Base-by-base conservation (phyloP, 2,888 invertebrate genomes). In the Carcina quercana region DNA sequence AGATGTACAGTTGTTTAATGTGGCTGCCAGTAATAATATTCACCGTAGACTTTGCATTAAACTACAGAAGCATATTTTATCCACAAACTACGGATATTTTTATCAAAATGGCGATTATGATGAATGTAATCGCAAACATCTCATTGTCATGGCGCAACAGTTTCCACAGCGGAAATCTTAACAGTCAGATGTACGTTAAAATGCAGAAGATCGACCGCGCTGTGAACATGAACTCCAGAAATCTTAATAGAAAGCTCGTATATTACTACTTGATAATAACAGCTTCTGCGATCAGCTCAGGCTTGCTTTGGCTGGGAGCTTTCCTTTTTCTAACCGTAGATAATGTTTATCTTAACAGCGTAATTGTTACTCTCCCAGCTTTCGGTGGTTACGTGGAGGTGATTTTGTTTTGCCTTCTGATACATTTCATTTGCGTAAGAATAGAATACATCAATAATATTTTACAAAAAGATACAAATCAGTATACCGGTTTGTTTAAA, bases 121-220 rank as follows among this genome's bases (percentile, higher is more conserved):
- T 53, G 2, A 28, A 29, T 14, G 29, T 11, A 26, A 5, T 19
- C 4, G 7, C 15, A 13, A 35, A 33, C n/a, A n/a, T 28, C 11
- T 6, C 1, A 10, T 27, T 5, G 15, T 32, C 2, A 3, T 32
- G 25, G 20, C 27, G 27, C 38, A 5, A 10, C 39, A 12, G 37
- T 45, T 0, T 65, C 47, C 28, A 50, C 2, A 43, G 56, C 2
- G 40, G 38, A 1, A 69, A 70, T 34, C 50, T 55, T 0, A 45
- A 53, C 31, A 55, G 63, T 28, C 53, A 62, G 3, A 64, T 74
- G 26, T 55, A 54, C n/a, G 45, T 72, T 0, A 53, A 58, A 42
- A 45, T 73, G 27, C 73, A 78, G 45, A 51, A 62, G 38, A 55
- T 75, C 3, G 72, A 78, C 29, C 56, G 67, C 12, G 38, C 37